A percentile compares a stretch with the other conserved stretches of the same genome.
phyloP scores from a whole-genome alignment of 2,113 vertebrate genomes.

The Lepidothrix coronata region DNA sequence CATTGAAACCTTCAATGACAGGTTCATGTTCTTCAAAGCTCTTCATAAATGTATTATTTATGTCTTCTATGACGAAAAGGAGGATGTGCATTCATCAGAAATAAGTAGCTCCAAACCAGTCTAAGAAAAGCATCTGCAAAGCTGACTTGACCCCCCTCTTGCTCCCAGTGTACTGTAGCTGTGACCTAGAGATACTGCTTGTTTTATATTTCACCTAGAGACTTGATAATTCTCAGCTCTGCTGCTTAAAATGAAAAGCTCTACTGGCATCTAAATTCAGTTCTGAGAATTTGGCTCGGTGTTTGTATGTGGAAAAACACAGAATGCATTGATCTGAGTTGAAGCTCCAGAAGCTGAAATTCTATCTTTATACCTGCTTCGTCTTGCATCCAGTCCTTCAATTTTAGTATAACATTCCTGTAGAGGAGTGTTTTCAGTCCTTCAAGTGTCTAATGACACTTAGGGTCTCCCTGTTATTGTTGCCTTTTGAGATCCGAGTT shows the following conservation, averaged over 20 bases:
- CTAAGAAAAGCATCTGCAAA: conserved; percentile 3
- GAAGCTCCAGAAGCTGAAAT: conserved; percentile 1
- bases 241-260: background rate
- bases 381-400: background rate
- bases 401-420: background rate
- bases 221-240: background rate
- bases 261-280: background rate
- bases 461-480: background rate
- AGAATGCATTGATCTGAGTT: background rate
- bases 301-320: background rate
- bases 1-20: background rate
- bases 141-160: background rate
- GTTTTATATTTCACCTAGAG: background rate
- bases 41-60: background rate
- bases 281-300: background rate
- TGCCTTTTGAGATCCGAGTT: accelerated
- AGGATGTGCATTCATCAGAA: background rate
- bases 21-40: background rate
- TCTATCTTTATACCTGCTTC: background rate
- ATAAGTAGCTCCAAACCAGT: conserved; percentile 10
- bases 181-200: background rate
- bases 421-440: background rate
- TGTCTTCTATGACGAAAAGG: background rate
- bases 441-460: background rate
- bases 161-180: background rate